Conservation (phyloP, 1,140 invertebrate species). For the Megathymus violae region DNA sequence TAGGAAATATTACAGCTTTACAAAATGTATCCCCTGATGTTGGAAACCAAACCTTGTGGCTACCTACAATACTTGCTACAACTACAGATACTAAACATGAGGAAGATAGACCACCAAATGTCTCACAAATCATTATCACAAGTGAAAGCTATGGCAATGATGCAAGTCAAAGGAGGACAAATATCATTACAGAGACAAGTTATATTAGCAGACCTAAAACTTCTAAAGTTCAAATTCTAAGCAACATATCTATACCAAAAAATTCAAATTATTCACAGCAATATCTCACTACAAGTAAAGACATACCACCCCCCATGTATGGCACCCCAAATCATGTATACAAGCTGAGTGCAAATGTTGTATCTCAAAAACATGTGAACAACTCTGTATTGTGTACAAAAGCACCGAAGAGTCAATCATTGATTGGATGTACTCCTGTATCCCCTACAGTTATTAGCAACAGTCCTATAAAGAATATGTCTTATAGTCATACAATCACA, state of each 20-base stretch:
- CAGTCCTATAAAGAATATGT: slow-evolving; percentile 71
- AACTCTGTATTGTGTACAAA: slow-evolving; percentile 73
- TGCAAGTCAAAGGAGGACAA: slow-evolving; percentile 61
- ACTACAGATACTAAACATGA: slow-evolving; percentile 72
- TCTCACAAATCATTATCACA: slow-evolving; percentile 81
- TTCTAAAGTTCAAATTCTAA: slow-evolving; percentile 78
- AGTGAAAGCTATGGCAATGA: slow-evolving; percentile 76
- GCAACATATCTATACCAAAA: slow-evolving; percentile 77
- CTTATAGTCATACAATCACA: slow-evolving; percentile 72
- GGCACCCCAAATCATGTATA: slow-evolving; percentile 75
- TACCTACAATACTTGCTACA: slow-evolving; percentile 73
- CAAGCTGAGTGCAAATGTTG: slow-evolving; percentile 67
- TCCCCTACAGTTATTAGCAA: slow-evolving; percentile 68
- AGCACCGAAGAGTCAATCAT: slow-evolving; percentile 67
- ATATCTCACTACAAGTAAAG: slow-evolving; percentile 66
- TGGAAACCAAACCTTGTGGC: slow-evolving; percentile 75
- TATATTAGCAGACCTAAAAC: slow-evolving; percentile 68
- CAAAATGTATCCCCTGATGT: slow-evolving; percentile 80
- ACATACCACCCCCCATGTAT: slow-evolving; percentile 67
- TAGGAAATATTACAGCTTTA: slow-evolving; percentile 76
- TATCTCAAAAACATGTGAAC: slow-evolving; percentile 69
- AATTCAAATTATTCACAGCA: slow-evolving; percentile 71
- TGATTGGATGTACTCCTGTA: slow-evolving; percentile 68
- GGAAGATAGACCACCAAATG: slow-evolving; percentile 65
- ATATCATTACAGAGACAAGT: slow-evolving; percentile 72